These are phyloP conservation scores for Sinohyriopsis cumingii DNA, from an alignment of 2,888 invertebrate species.

Conservation along the genomic window DNA sequence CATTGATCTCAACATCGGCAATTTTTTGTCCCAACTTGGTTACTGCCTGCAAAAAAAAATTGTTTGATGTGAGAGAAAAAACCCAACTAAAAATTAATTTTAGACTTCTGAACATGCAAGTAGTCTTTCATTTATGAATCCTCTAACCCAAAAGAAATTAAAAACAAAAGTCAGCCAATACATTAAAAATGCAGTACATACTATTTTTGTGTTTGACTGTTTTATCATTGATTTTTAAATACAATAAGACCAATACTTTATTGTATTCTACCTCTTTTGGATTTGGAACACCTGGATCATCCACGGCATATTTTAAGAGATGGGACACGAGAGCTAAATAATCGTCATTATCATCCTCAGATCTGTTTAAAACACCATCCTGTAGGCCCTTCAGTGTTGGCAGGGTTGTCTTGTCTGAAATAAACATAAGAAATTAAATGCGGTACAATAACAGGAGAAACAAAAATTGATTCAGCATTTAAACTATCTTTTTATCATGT, in stretches of 20 bases:
- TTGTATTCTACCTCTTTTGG: constrained; percentile 63
- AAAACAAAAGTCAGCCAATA: background rate
- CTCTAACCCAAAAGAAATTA: background rate
- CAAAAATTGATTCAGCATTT: no score
- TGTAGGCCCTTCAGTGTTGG: constrained; percentile 91
- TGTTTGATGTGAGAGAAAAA: background rate
- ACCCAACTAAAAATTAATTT: background rate
- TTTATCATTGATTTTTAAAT: no score
- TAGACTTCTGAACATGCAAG: background rate
- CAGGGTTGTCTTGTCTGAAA: constrained; percentile 58
- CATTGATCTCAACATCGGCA: constrained; percentile 86
- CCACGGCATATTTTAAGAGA: constrained; percentile 91
- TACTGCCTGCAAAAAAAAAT: constrained; percentile 77
- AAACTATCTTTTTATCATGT: no score
- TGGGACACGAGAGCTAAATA: constrained; percentile 90
- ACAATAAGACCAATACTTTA: no score
- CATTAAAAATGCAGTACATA: background rate
- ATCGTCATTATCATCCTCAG: constrained; percentile 82
- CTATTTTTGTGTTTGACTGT: no score
- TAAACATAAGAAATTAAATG: constrained; percentile 4
- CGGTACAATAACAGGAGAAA: background rate
- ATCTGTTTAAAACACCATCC: constrained; percentile 86
- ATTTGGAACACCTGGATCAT: constrained; percentile 82
- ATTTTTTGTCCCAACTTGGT: constrained; percentile 93
- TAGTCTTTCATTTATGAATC: background rate